Base-by-base conservation (phyloP, 2,113 vertebrate genomes). In the Notiomystis cincta region DNA sequence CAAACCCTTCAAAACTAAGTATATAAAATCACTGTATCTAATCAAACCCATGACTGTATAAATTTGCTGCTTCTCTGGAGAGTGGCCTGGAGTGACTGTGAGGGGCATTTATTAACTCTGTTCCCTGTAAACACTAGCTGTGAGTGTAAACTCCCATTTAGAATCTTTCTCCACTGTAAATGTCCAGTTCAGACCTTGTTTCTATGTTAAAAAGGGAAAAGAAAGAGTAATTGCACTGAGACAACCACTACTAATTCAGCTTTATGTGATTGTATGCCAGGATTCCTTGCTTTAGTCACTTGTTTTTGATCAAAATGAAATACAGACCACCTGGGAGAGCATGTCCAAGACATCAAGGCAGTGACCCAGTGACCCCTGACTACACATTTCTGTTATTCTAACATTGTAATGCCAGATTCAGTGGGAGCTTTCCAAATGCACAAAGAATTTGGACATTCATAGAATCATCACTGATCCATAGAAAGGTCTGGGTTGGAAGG, bases 1-100 rank as follows among this genome's bases (percentile, higher is more conserved):
- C n/a, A 69, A 87, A 72, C 38, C 45, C 22, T 77, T 93, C 65
- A 64, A 84, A 89, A 80, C 80, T 44, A 73, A 77, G 30, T 70
- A 51, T 44, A 44, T 88, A 96, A 95, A 94, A 93, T 82, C 58
- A 73, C 30, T 16, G 42, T 79, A 47, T 80, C 85, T 94, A 93
- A 91, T 93, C 81, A 94, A 94, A 83, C 15, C 73, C 77, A 79
- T 53, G 72, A 44, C 44, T 83, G 27, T 56, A 90, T 82, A 44
- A 73, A 91, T 83, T 81, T 71, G 65, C 62, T 67, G 30, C 47
- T 54, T 91, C 62, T 93, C 54, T 80, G 33, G 35, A 85, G 61
- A 77, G 31, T 31, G 54, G 51, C n/a, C 70, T 72, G 82, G 45
- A 50, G 53, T 53, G 61, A 89, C 17, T 44, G 15, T 87, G 35